Evolutionary conservation across 1,140 invertebrate genomes (phyloP).

Genomic region (Tribolium castaneum): DNA sequence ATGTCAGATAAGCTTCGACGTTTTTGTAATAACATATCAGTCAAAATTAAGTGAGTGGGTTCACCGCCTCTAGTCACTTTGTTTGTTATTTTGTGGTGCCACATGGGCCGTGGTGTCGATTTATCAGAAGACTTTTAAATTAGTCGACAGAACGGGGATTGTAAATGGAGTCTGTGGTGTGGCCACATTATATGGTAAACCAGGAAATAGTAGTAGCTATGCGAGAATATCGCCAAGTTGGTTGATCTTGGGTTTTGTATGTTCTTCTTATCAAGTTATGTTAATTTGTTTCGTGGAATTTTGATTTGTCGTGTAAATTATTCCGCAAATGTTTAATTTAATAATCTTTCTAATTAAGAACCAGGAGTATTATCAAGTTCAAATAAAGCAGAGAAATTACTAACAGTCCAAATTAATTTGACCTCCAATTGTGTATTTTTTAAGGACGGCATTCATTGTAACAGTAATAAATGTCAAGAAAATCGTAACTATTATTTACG

Average conservation of each 20-base stretch:
- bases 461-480: neutral
- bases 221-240: neutral
- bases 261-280: constrained; percentile 26
- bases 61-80: constrained; percentile 11
- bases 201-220: neutral
- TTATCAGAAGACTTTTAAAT: constrained; percentile 10
- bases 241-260: neutral
- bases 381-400: neutral
- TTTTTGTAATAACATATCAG: constrained; percentile 33
- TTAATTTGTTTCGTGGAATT: constrained; percentile 25
- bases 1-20: constrained; percentile 19
- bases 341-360: constrained; percentile 15
- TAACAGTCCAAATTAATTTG: neutral
- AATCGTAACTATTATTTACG: neutral
- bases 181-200: neutral
- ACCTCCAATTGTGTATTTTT: neutral
- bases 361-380: neutral
- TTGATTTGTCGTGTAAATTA: constrained; percentile 15
- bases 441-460: neutral
- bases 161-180: neutral
- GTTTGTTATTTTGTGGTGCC: constrained; percentile 6
- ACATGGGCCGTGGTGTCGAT: neutral
- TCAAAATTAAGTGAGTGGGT: constrained; percentile 21
- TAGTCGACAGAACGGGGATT: neutral
- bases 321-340: constrained; percentile 10